Evolutionary conservation across 92 coral and sea anemone genomes (phyloP).

Genomic region (Porites lobata): DNA sequence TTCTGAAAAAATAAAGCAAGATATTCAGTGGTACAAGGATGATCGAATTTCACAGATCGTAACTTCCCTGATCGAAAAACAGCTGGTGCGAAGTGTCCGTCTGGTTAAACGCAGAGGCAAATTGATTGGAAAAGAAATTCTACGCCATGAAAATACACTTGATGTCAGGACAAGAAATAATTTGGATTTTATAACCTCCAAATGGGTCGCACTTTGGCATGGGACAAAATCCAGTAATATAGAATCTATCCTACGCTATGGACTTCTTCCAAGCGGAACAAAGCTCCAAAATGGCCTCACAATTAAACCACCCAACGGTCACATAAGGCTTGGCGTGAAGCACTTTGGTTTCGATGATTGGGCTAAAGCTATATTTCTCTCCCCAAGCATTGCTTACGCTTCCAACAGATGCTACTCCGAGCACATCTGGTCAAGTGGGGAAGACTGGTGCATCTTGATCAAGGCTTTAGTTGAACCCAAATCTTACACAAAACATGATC

Average conservation of each 20-base stretch:
- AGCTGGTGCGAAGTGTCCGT: constrained; percentile 39
- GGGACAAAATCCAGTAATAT: constrained; percentile 66
- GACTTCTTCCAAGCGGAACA: constrained; percentile 68
- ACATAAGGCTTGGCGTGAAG: constrained; percentile 30
- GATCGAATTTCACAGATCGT: constrained; percentile 51
- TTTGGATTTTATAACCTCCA: constrained; percentile 40
- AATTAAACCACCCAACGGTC: constrained; percentile 58
- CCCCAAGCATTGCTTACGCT: constrained; percentile 71
- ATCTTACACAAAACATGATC: constrained; percentile 55
- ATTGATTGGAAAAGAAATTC: constrained; percentile 66
- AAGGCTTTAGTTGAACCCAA: constrained; percentile 60
- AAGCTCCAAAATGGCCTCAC: constrained; percentile 1
- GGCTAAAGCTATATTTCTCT: constrained; percentile 80
- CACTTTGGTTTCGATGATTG: constrained; percentile 56
- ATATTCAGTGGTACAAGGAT: constrained; percentile 38
- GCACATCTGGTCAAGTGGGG: constrained; percentile 33
- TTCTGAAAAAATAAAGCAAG: constrained; percentile 11
- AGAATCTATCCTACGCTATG: constrained; percentile 56
- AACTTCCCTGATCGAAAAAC: constrained; percentile 22
- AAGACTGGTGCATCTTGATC: constrained; percentile 70
- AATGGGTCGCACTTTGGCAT: constrained; percentile 75
- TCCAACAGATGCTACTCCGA: constrained; percentile 62
- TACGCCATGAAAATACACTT: constrained; percentile 39
- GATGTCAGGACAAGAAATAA: constrained; percentile 46
- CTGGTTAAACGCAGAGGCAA: constrained; percentile 29